Percentiles rank a stretch among this genome's conserved stretches.
These are phyloP conservation scores for Picus viridis DNA, from an alignment of 2,797 vertebrate species.

Conservation along the genomic window DNA sequence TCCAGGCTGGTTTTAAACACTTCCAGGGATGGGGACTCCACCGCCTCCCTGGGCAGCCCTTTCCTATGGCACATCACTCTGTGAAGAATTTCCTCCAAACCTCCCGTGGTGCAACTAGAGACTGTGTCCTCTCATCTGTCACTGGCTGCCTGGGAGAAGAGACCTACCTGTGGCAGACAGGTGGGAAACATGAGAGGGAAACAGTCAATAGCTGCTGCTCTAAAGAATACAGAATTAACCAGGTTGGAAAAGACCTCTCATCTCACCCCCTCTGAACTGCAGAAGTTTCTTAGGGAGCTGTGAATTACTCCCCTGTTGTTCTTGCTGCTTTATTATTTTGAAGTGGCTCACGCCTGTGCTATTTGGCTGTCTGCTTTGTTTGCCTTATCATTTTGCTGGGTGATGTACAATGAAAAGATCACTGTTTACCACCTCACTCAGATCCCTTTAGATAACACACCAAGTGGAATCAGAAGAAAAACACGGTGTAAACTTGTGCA, in stretches of 20 bases:
- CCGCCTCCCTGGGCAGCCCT: no score
- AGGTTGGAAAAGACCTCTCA: neutral
- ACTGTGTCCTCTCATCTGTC: no score
- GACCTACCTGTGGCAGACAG: neutral
- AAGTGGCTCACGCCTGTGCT: slow-evolving; percentile 28
- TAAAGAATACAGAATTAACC: no score
- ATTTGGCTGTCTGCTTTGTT: slow-evolving; percentile 24
- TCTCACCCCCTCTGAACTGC: slow-evolving; percentile 19
- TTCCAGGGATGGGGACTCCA: no score
- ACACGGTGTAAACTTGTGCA: neutral
- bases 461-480: neutral
- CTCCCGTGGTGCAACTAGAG: no score
- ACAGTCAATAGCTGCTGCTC: neutral
- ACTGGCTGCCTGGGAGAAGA: no score
- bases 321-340: slow-evolving; percentile 45
- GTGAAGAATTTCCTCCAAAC: no score
- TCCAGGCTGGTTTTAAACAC: no score
- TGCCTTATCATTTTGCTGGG: slow-evolving; percentile 34
- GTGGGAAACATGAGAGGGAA: slow-evolving; percentile 32
- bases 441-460: slow-evolving; percentile 25
- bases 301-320: slow-evolving; percentile 49
- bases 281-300: slow-evolving; percentile 5
- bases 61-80: no score
- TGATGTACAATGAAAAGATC: slow-evolving; percentile 55
- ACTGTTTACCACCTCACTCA: slow-evolving; percentile 39